Percentiles rank a stretch among this genome's conserved stretches.
Conservation (phyloP, 2,888 invertebrate genomes). For the Drosophila nigricruria region DNA sequence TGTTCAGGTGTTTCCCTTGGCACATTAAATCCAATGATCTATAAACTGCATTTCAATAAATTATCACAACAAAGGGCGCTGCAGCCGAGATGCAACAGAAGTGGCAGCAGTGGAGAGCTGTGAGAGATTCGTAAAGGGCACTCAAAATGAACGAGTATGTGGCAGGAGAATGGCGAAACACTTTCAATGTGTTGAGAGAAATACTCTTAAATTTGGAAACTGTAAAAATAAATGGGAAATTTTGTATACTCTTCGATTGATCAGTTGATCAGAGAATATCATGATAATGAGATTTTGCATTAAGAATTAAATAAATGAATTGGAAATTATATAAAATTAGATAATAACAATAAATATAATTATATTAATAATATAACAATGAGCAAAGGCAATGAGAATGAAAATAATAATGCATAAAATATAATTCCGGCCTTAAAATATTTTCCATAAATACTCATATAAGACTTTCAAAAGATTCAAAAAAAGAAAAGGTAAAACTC, state of each 20-base stretch:
- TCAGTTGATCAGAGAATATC: no score
- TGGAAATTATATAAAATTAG: background rate
- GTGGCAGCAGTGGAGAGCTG: background rate
- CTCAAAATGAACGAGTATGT: conserved; percentile 20
- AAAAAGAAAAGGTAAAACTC: background rate
- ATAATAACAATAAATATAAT: background rate
- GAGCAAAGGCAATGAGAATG: background rate
- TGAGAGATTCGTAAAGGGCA: background rate
- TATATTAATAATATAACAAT: background rate
- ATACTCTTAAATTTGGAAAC: background rate
- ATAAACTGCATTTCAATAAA: conserved; percentile 74
- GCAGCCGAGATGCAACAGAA: conserved; percentile 26
- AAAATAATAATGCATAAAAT: background rate
- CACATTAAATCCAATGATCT: conserved; percentile 42
- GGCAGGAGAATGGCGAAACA: conserved; percentile 5
- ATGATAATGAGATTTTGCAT: no score
- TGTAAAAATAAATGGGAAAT: background rate
- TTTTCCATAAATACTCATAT: background rate
- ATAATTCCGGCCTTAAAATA: background rate
- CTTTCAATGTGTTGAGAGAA: background rate
- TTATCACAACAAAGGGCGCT: conserved; percentile 57
- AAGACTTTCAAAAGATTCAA: background rate
- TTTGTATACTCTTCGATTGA: background rate
- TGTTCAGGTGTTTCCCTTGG: conserved; percentile 47
- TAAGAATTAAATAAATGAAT: background rate